Conservation (phyloP, 2,888 invertebrate genomes). For the Perizoma flavofasciatum region DNA sequence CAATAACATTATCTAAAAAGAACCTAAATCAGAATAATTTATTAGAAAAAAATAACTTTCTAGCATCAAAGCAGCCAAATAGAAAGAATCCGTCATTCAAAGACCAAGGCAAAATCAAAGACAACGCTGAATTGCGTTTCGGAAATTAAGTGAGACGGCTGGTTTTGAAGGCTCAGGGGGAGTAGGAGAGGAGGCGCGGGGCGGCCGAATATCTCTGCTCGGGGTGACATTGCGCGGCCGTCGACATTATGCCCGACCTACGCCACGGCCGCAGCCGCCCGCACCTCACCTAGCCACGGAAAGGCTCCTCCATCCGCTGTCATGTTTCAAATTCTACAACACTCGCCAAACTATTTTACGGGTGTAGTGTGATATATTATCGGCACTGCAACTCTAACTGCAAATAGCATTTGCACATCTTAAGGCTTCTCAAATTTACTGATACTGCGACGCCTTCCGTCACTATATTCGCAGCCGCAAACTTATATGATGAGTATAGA, state of each 20-base stretch:
- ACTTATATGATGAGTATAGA: neutral
- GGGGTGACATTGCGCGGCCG: slow-evolving; percentile 80
- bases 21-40: neutral
- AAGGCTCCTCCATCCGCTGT: slow-evolving; percentile 59
- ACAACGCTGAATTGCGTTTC: slow-evolving; percentile 55
- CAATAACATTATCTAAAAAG: neutral
- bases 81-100: slow-evolving; percentile 20
- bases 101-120: slow-evolving; percentile 45
- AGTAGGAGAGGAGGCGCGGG: slow-evolving; percentile 43
- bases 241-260: slow-evolving; percentile 79
- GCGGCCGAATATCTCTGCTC: slow-evolving; percentile 65
- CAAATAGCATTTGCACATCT: neutral
- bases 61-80: neutral
- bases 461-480: neutral
- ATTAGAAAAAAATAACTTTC: too few relatives aligned
- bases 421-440: neutral
- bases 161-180: slow-evolving; percentile 41
- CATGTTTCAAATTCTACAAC: slow-evolving; percentile 25
- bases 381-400: neutral
- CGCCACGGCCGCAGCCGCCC: slow-evolving; percentile 59
- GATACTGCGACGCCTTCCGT: neutral
- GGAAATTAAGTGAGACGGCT: slow-evolving; percentile 65
- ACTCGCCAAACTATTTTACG: neutral
- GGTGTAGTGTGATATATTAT: neutral
- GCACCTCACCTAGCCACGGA: slow-evolving; percentile 56